Evolutionary conservation across 2,797 vertebrate genomes (phyloP).

Genomic region (Merluccius polli): DNA sequence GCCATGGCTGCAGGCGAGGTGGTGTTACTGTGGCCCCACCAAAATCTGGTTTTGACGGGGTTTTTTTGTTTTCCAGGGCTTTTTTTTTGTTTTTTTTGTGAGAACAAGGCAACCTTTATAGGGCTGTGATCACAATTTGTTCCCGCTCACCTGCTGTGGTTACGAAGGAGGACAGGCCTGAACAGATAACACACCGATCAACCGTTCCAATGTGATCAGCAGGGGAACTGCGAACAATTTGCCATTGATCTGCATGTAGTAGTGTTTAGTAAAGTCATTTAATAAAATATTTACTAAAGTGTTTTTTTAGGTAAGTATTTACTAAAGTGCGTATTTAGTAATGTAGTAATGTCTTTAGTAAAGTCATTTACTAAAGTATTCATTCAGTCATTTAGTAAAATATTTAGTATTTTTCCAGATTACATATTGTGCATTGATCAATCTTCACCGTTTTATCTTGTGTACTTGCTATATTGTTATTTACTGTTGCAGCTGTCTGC

Average conservation of each 20-base stretch:
- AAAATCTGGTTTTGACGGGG: neutral
- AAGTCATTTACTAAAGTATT: neutral
- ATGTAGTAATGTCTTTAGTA: no score
- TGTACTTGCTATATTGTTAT: neutral
- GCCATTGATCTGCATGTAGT: neutral
- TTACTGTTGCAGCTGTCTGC: neutral
- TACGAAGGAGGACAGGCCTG: neutral
- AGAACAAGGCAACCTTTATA: neutral
- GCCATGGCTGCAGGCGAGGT: slow-evolving; percentile 60
- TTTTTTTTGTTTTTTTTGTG: neutral
- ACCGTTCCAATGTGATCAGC: neutral
- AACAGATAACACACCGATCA: neutral
- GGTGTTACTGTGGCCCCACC: neutral
- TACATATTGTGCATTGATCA: no score
- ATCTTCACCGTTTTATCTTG: neutral
- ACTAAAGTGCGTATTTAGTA: no score
- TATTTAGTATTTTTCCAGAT: no score
- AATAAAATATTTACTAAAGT: neutral
- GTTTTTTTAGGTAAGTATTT: neutral
- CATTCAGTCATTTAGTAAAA: neutral
- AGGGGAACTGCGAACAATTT: neutral
- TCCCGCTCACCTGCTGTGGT: slow-evolving; percentile 1
- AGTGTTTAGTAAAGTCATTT: neutral
- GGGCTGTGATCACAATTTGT: neutral
- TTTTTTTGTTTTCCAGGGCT: neutral